These are phyloP conservation scores for Callimorpha dominula DNA, from an alignment of 2,888 invertebrate genomes.

Conservation along the genomic window DNA sequence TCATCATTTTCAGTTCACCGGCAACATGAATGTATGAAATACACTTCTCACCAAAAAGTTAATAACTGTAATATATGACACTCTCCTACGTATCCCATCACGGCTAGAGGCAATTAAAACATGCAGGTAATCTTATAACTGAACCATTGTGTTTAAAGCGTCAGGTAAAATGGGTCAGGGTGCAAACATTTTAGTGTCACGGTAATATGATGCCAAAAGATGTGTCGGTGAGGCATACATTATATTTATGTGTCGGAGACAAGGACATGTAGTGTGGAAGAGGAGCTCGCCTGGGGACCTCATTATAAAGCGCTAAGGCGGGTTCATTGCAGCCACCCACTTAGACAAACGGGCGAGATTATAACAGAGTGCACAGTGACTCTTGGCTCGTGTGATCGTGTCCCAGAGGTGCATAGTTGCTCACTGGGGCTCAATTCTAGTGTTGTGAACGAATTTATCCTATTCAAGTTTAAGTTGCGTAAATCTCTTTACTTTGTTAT, in stretches of 20 bases:
- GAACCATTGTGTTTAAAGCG: conserved; percentile 2
- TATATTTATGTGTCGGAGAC: conserved; percentile 52
- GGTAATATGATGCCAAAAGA: conserved; percentile 53
- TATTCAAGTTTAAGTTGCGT: background rate
- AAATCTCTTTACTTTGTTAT: too few relatives aligned
- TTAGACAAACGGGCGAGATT: conserved; percentile 56
- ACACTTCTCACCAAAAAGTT: background rate
- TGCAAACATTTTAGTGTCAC: conserved; percentile 49
- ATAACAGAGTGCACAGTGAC: conserved; percentile 42
- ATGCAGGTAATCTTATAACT: background rate
- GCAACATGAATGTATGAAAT: too few relatives aligned
- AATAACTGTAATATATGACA: background rate
- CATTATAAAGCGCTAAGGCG: conserved; percentile 73
- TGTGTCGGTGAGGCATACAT: conserved; percentile 22
- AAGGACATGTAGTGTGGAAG: conserved; percentile 56
- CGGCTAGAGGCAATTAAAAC: too few relatives aligned
- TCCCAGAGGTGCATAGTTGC: conserved; percentile 25
- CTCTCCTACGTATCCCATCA: background rate
- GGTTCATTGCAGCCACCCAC: conserved; percentile 59
- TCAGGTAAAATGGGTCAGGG: conserved; percentile 50
- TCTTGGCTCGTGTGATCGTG: conserved; percentile 19
- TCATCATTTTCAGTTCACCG: background rate
- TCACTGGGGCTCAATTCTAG: conserved; percentile 18
- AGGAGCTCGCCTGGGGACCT: conserved; percentile 69
- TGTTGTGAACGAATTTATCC: background rate